Base-by-base conservation (phyloP, 2,888 invertebrate genomes). In the Drosophila emarginata region DNA sequence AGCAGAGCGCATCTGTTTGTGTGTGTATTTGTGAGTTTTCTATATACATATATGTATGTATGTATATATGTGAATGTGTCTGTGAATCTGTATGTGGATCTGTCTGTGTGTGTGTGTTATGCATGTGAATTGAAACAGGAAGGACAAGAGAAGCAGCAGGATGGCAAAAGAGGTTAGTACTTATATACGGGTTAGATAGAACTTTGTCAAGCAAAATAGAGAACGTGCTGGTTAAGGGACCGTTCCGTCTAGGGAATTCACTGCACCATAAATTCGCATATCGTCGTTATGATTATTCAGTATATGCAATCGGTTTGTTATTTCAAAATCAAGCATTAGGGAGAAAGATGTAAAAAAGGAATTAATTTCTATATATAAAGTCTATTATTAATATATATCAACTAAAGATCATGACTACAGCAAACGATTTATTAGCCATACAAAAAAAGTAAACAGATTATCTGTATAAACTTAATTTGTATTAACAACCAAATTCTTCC, bases 1-100 rank as follows among this genome's bases (percentile, higher is more conserved):
- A 78, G 78, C 65, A 60, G 62, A 67, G 70, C 57, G 61, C 45
- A 11, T 45, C 59, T 40, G 63, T 32, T 40, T 60, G 52, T 28
- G n/a, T 63, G 45, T 45, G 18, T 45, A 11, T 45, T 11, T 37
- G 26, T 26, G 26, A 5, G 4, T 26, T 2, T 23, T 2, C 4
- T 4, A 6, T 32, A 14, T 14, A 4, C 18, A 36, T 18, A 14
- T 28, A 15, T 40, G 14, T 40, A 12, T 26, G n/a, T 2, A 2
- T 18, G 21, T 26, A 4, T 23, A 26, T 23, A n/a, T n/a, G 51
- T n/a, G 50, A 21, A 23, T 32, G 37, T 37, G n/a, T 37, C n/a
- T 37, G n/a, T 45, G 45, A 21, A 1, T 45, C 9, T 45, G 18
- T 45, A 11, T 45, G 9, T 45, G 18, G 15, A 3, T 45, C 7